Conservation (phyloP, 2,113 vertebrate genomes). For the Excalfactoria chinensis region DNA sequence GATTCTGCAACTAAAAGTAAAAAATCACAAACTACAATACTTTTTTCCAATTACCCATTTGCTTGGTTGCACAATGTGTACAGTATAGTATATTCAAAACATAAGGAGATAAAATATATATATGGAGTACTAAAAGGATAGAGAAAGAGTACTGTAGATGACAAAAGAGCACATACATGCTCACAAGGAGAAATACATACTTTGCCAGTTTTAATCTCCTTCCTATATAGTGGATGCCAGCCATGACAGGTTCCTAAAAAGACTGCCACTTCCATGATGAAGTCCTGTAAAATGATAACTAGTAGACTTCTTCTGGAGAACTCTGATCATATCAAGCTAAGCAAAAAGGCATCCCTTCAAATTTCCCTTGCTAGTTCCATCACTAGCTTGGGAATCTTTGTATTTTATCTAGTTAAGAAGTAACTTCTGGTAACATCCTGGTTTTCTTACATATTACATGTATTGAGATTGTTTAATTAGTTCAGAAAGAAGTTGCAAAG, state of each 20-base stretch:
- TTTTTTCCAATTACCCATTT: not conserved
- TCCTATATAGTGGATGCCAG: not conserved
- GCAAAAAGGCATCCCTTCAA: not conserved
- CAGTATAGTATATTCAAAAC: not conserved
- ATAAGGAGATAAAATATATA: not conserved
- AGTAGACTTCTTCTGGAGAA: not conserved
- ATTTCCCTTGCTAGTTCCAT: not conserved
- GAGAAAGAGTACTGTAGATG: not conserved
- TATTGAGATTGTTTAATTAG: not conserved
- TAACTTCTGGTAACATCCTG: not conserved
- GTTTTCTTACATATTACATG: not conserved
- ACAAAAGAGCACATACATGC: not conserved
- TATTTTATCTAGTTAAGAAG: not conserved
- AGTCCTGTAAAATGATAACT: not conserved
- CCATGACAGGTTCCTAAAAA: not conserved
- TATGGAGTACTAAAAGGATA: not conserved
- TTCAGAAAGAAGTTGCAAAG: not conserved
- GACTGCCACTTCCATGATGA: not conserved
- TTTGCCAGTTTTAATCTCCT: not conserved
- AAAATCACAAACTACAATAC: not conserved
- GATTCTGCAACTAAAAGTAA: not conserved
- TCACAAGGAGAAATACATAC: not conserved
- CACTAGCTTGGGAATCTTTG: not conserved
- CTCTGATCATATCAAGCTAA: not conserved
- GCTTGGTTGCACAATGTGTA: not conserved